A percentile compares a stretch with the other conserved stretches of the same genome.
Conservation (phyloP, 2,113 vertebrate genomes). For the Laticauda laticaudata region DNA sequence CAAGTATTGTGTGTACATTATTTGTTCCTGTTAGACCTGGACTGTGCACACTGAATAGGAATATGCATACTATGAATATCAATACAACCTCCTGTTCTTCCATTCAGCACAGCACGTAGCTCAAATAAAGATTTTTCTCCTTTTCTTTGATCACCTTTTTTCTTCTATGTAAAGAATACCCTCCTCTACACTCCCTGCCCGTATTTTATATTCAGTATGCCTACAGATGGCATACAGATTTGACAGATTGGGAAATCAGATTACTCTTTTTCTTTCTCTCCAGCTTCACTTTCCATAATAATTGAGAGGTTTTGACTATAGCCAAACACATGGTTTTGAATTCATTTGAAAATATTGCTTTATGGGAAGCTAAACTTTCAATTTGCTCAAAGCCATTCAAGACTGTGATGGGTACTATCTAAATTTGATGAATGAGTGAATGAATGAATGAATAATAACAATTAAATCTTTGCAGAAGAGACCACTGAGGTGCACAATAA, state of each 20-base stretch:
- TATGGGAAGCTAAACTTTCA: not conserved
- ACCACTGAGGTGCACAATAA: not conserved
- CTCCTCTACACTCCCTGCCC: not conserved
- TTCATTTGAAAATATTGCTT: not conserved
- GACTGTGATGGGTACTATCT: not conserved
- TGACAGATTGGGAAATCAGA: not conserved
- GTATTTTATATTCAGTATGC: not conserved
- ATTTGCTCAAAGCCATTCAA: not conserved
- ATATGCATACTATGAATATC: not conserved
- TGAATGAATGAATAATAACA: not conserved
- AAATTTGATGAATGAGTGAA: not conserved
- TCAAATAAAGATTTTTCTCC: not conserved
- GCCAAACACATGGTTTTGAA: not conserved
- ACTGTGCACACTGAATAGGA: not conserved
- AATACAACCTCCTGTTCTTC: not conserved
- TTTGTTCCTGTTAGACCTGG: not conserved
- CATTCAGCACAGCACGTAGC: not conserved
- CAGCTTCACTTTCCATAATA: not conserved
- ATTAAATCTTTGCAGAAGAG: not conserved
- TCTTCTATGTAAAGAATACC: not conserved
- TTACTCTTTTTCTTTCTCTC: not conserved
- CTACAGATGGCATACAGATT: not conserved
- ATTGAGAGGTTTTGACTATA: not conserved
- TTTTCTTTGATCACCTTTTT: not conserved
- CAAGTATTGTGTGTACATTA: not conserved